Evolutionary conservation across 92 coral and sea anemone species (phyloP).

Genomic region (Nematostella vectensis): DNA sequence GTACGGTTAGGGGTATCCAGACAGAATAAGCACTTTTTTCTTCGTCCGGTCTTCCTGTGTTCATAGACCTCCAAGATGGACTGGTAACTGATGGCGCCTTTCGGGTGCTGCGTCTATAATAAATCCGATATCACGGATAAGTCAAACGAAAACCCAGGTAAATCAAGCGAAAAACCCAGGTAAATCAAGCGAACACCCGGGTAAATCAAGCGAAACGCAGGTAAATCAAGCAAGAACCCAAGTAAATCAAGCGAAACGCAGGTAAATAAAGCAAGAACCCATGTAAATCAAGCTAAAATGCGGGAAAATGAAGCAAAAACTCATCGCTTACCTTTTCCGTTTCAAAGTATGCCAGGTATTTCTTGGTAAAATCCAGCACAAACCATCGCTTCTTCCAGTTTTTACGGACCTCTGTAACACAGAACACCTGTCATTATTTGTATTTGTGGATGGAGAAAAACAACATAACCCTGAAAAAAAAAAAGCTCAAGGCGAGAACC

Average conservation of each 20-base stretch:
- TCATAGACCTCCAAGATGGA: conserved; percentile 71
- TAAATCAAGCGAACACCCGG: background rate
- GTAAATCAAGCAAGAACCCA: background rate
- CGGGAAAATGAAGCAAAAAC: background rate
- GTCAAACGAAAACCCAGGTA: background rate
- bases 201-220: background rate
- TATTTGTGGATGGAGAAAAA: too few relatives aligned
- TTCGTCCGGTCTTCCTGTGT: conserved; percentile 47
- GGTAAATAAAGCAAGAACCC: background rate
- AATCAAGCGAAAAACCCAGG: background rate
- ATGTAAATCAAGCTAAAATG: background rate
- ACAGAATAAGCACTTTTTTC: conserved; percentile 60
- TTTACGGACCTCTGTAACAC: conserved; percentile 69
- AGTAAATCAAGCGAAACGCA: background rate
- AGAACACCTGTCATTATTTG: background rate
- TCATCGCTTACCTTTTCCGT: conserved; percentile 66
- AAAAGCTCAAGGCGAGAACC: too few relatives aligned
- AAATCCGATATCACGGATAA: too few relatives aligned
- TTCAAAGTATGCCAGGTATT: conserved; percentile 91
- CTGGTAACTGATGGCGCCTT: conserved; percentile 93
- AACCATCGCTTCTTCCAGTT: conserved; percentile 96
- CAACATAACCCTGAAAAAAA: too few relatives aligned
- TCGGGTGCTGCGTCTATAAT: conserved; percentile 70
- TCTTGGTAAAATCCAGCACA: conserved; percentile 80
- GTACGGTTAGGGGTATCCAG: conserved; percentile 82